Percentiles rank a stretch among this genome's conserved stretches.
Conservation (phyloP, 35 echinoderm and acorn worm species). For the Heliocidaris erythrogramma region DNA sequence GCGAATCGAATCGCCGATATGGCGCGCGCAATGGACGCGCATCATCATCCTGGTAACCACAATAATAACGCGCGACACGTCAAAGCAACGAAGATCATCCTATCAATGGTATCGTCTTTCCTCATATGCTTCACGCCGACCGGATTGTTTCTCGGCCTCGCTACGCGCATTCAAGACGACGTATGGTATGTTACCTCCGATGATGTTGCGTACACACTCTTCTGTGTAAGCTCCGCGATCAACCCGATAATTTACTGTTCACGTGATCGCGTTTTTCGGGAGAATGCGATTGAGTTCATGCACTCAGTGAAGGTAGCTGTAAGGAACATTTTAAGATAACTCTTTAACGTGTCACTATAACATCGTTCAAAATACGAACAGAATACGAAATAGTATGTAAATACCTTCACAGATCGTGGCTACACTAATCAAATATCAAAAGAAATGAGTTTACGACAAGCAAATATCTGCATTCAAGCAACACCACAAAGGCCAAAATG, state of each 20-base stretch:
- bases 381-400: too few relatives aligned
- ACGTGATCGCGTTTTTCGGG: constrained; percentile 13
- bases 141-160: background rate
- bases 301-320: background rate
- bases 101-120: constrained; percentile 14
- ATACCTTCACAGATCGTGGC: too few relatives aligned
- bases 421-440: too few relatives aligned
- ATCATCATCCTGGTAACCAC: background rate
- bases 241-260: constrained; percentile 36
- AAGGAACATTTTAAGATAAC: background rate
- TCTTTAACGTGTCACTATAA: too few relatives aligned
- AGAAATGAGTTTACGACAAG: too few relatives aligned
- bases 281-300: background rate
- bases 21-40: background rate
- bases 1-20: constrained; percentile 14
- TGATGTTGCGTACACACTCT: background rate
- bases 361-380: too few relatives aligned
- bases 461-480: too few relatives aligned
- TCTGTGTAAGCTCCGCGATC: background rate
- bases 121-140: background rate
- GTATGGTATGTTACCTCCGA: constrained; percentile 7
- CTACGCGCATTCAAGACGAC: background rate
- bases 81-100: constrained; percentile 23
- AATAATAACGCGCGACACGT: background rate
- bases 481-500: too few relatives aligned